A percentile compares a stretch with the other conserved stretches of the same genome.
These are phyloP conservation scores for Ibycter americanus DNA, from an alignment of 2,797 vertebrate species.

Conservation along the genomic window DNA sequence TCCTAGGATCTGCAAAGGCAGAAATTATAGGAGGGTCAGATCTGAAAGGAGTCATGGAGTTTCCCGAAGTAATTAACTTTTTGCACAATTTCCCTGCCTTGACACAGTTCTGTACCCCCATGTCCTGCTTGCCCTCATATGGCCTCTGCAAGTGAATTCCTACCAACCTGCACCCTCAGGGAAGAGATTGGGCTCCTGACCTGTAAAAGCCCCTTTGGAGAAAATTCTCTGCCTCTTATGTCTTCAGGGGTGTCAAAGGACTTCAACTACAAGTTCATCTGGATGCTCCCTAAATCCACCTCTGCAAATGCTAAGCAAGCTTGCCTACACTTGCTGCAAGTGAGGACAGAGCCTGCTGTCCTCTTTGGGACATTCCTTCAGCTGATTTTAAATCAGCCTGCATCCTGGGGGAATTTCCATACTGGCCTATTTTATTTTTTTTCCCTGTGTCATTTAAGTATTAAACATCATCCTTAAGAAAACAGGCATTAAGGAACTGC, in stretches of 20 bases:
- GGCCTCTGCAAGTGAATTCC: neutral
- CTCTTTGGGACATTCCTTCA: neutral
- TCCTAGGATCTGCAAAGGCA: neutral
- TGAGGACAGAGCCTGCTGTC: neutral
- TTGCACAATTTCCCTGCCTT: neutral
- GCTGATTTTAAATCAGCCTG: neutral
- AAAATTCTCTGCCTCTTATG: neutral
- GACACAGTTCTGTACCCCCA: neutral
- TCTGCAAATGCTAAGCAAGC: neutral
- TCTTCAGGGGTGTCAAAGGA: neutral
- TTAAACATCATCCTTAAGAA: slow-evolving; percentile 38
- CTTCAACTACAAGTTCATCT: neutral
- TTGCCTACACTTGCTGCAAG: neutral
- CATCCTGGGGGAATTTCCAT: slow-evolving; percentile 31
- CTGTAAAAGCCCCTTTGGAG: neutral
- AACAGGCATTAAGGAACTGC: slow-evolving; percentile 40
- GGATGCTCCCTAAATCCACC: neutral
- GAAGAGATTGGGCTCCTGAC: neutral
- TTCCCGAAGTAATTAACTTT: neutral
- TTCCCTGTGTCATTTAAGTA: neutral
- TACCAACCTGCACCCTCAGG: neutral
- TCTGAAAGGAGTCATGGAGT: neutral
- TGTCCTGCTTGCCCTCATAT: neutral
- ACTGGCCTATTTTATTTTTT: neutral
- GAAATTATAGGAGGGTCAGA: neutral